These are phyloP conservation scores for Rattus norvegicus DNA, from an alignment of 2,113 vertebrate genomes.

Conservation along the genomic window GRCr8 NC_086022.1:85223501-85224000, in stretches of 20 bases:
- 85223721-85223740: background rate
- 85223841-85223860: background rate
- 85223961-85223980: background rate
- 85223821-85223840: background rate
- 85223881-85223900: background rate
- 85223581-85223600: background rate
- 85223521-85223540: too few relatives aligned
- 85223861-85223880: background rate
- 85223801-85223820: background rate
- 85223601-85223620: background rate
- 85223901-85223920: background rate
- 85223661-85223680: background rate
- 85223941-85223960: background rate
- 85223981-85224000: background rate
- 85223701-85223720: background rate
- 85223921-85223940: background rate
- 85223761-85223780: background rate
- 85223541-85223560: background rate
- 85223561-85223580: slow-evolving; percentile 1
- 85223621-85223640: background rate
- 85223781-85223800: background rate
- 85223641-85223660: background rate
- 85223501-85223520: background rate
- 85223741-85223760: background rate
- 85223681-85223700: background rate